Base-by-base conservation (phyloP, 2,113 vertebrate genomes). In the Oceanodroma tethys region DNA sequence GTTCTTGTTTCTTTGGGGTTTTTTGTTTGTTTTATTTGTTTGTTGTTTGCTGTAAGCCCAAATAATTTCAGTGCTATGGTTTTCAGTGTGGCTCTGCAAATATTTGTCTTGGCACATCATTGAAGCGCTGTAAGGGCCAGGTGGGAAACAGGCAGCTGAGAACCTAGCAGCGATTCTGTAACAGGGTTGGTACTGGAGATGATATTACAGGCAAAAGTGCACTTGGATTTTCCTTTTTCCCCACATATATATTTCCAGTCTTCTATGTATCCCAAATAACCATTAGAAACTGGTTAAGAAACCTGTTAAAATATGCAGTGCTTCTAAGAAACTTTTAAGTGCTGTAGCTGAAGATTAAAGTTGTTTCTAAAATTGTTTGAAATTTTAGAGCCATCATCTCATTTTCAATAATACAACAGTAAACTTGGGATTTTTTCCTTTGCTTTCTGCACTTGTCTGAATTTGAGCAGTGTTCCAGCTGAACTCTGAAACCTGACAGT, bases 221-320 rank as follows among this genome's bases (percentile, higher is more conserved):
- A 7, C 18, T 19, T 72, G 26, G 6, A 21, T 58, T 84, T 88
- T 42, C 59, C 23, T 12, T 80, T 90, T 65, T 53, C 5, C 42
- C 60, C 36, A 11, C 15, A 0, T n/a, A 1, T 1, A 0, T 23
- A 18, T 59, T 79, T 60, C 56, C 55, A 78, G 26, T 45, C 14
- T 60, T 47, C 26, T 30, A 0, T 16, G 2, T 59, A 19, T 50
- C 43, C 56, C 62, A 56, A 53, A 43, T 16, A 81, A 48, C 29
- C 32, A 2, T 21, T 45, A 42, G 36, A 26, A 95, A 72, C 30
- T 18, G 38, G 12, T 86, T 1, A 19, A 72, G 65, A 15, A 25
- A 60, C n/a, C 34, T 68, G 23, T 52, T 47, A 11, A 90, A 75
- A 60, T 34, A 7, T 0, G 7, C 17, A 22, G 7, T 45, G 34